phyloP scores from a whole-genome alignment of 1,140 invertebrate genomes.

The Coptotermes formosanus region DNA sequence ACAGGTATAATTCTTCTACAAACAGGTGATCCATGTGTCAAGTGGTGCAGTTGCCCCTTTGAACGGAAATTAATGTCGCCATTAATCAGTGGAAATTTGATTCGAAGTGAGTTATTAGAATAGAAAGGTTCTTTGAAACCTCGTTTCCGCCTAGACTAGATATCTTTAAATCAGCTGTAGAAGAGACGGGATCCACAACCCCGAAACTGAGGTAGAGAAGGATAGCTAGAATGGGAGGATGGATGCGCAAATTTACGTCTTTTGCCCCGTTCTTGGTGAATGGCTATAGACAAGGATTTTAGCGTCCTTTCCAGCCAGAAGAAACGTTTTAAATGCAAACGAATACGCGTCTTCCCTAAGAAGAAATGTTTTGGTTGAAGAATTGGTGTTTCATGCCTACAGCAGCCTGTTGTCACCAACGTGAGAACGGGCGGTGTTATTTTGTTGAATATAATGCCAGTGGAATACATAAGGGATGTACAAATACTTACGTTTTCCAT shows the following conservation, averaged over 20 bases:
- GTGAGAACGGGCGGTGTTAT: neutral
- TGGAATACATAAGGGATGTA: neutral
- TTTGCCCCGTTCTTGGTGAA: neutral
- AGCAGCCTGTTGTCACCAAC: neutral
- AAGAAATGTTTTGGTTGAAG: slow-evolving; percentile 4
- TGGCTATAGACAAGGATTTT: neutral
- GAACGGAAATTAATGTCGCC: no score
- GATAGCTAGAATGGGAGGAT: neutral
- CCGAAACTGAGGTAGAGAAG: neutral
- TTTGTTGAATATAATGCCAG: neutral
- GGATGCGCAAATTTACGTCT: neutral
- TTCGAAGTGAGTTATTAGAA: no score
- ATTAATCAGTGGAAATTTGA: no score
- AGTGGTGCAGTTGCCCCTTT: no score
- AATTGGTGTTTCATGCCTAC: neutral
- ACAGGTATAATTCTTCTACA: no score
- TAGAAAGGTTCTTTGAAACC: no score
- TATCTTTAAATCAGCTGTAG: neutral
- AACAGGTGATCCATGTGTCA: no score
- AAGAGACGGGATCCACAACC: neutral
- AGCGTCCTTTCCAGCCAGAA: neutral
- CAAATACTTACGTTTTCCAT: neutral
- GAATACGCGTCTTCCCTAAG: neutral
- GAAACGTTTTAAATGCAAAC: neutral
- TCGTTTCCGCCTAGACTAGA: no score